Conservation (phyloP, 2,888 invertebrate genomes). For the Clanis bilineata region DNA sequence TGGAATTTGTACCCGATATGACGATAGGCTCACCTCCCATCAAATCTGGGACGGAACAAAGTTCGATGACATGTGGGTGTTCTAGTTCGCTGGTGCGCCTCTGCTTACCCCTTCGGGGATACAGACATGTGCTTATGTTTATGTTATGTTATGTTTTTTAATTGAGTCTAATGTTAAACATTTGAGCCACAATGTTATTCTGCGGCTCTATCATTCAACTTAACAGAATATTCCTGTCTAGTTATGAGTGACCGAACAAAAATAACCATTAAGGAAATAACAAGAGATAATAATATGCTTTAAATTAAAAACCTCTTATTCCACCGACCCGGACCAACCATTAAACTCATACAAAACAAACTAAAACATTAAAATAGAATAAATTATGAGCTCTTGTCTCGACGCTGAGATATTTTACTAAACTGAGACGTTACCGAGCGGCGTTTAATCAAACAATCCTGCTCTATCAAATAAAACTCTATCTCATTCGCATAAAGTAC, state of each 20-base stretch:
- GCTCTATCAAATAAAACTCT: conserved; percentile 38
- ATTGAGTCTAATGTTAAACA: too few species aligned
- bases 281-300: neutral
- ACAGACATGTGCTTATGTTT: too few species aligned
- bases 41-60: too few species aligned
- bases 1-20: too few species aligned
- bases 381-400: conserved; percentile 75
- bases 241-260: neutral
- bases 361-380: conserved; percentile 48
- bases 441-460: conserved; percentile 51
- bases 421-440: conserved; percentile 62
- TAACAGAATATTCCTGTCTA: neutral
- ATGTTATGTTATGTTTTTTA: too few species aligned
- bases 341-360: conserved; percentile 10
- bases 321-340: neutral
- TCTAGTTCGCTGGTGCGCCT: too few species aligned
- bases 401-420: conserved; percentile 66
- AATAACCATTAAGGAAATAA: neutral
- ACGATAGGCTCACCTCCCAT: too few species aligned
- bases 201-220: too few species aligned
- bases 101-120: too few species aligned
- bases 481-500: conserved; percentile 25
- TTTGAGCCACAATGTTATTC: too few species aligned
- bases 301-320: conserved; percentile 1
- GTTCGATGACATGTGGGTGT: too few species aligned